A percentile compares a stretch with the other conserved stretches of the same genome.
Conservation (phyloP, 1,140 invertebrate genomes). For the Steinernema khuongi region DNA sequence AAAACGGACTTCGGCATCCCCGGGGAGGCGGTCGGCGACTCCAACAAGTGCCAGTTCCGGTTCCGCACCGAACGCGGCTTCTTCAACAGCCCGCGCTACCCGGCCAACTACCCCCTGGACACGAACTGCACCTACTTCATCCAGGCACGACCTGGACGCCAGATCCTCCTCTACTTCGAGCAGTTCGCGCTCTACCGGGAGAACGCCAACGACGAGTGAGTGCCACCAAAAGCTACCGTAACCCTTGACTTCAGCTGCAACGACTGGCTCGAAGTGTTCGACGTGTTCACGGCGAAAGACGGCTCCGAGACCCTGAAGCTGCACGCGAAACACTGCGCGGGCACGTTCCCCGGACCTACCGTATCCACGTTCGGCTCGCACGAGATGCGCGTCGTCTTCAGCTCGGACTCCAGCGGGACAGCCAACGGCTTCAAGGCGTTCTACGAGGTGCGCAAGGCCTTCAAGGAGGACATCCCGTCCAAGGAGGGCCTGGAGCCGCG, state of each 20-base stretch:
- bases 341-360: constrained; percentile 51
- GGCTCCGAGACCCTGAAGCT: constrained; percentile 44
- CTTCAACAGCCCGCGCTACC: constrained; percentile 56
- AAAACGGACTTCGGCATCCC: constrained; percentile 58
- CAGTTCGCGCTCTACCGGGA: constrained; percentile 56
- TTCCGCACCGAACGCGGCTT: constrained; percentile 44
- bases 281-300: constrained; percentile 44
- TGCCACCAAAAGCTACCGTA: not conserved
- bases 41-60: constrained; percentile 52
- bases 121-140: constrained; percentile 55
- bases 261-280: constrained; percentile 56
- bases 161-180: constrained; percentile 55
- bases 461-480: constrained; percentile 48
- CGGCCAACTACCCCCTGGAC: constrained; percentile 54
- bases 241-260: constrained; percentile 41
- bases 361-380: constrained; percentile 51
- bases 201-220: constrained; percentile 5
- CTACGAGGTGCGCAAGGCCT: constrained; percentile 52
- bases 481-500: constrained; percentile 32
- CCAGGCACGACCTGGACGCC: constrained; percentile 41
- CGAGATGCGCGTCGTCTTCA: constrained; percentile 56
- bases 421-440: constrained; percentile 57
- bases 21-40: constrained; percentile 50
- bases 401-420: constrained; percentile 49
- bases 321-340: constrained; percentile 51